phyloP scores from a whole-genome alignment of 2,113 vertebrate genomes.

The Pontoporia blainvillei region DNA sequence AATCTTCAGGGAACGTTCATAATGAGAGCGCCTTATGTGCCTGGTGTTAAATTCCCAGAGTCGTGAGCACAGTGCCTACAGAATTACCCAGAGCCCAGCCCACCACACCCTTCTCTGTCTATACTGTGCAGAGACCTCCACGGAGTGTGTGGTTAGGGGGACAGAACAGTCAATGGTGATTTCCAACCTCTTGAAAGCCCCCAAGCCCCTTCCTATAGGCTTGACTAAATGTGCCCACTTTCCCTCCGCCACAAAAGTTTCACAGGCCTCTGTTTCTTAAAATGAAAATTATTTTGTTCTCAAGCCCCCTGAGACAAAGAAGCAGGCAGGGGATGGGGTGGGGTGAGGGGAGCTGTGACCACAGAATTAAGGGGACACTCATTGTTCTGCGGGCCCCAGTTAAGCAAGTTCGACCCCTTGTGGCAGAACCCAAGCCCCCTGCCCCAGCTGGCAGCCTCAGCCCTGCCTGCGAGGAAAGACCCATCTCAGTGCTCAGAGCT shows the following conservation, averaged over 20 bases:
- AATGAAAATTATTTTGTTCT: not conserved
- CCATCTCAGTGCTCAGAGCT: not conserved
- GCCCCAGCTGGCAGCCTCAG: not conserved
- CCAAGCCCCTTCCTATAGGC: not conserved
- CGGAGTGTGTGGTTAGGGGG: not conserved
- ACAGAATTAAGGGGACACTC: not conserved
- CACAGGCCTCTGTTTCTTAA: not conserved
- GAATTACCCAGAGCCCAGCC: not conserved
- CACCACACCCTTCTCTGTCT: not conserved
- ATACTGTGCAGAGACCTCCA: too few relatives aligned
- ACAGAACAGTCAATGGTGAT: not conserved
- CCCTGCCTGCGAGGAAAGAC: accelerated
- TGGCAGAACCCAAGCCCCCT: not conserved
- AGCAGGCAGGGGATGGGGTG: not conserved
- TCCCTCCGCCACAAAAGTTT: not conserved
- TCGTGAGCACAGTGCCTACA: not conserved
- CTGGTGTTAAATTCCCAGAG: not conserved
- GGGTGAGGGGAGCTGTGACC: not conserved
- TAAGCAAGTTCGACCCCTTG: too few relatives aligned
- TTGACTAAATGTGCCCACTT: too few relatives aligned
- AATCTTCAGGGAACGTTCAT: not conserved
- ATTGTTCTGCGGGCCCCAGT: not conserved
- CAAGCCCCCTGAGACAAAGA: too few relatives aligned
- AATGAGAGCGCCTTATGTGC: not conserved
- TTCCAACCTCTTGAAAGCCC: not conserved